Percentiles rank a stretch among this genome's conserved stretches.
These are phyloP conservation scores for Pollenia amentaria DNA, from an alignment of 2,888 invertebrate genomes.

Conservation along the genomic window DNA sequence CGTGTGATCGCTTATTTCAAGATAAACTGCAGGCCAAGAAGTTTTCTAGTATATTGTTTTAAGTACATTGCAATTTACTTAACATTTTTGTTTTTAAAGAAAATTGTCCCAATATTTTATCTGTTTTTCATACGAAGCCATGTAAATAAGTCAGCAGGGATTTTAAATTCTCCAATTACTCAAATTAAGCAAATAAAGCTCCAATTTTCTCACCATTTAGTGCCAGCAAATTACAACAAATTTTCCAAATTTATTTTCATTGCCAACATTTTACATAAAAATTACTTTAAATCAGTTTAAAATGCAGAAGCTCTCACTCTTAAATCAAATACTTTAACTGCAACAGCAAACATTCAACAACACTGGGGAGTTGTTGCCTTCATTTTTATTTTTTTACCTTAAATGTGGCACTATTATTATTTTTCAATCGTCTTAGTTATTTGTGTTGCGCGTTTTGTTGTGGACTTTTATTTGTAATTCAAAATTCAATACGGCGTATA, in stretches of 20 bases:
- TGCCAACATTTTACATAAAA: conserved; percentile 1
- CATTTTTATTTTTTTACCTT: conserved; percentile 46
- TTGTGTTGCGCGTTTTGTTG: conserved; percentile 12
- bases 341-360: neutral
- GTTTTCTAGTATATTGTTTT: too few species aligned
- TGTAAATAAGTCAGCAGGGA: too few species aligned
- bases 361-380: conserved; percentile 51
- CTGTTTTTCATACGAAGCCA: too few species aligned
- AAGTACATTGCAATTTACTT: too few species aligned
- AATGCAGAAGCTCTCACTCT: neutral
- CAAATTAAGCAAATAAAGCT: too few species aligned
- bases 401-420: conserved; percentile 50
- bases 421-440: conserved; percentile 24
- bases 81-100: too few species aligned
- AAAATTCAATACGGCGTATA: conserved; percentile 42
- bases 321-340: conserved; percentile 22
- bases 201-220: conserved; percentile 41
- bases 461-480: conserved; percentile 18
- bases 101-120: too few species aligned
- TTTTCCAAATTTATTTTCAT: conserved; percentile 16
- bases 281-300: conserved; percentile 24
- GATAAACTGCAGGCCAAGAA: too few species aligned
- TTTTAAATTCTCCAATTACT: too few species aligned
- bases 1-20: too few species aligned
- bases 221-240: conserved; percentile 18